phyloP scores from a whole-genome alignment of 2,888 invertebrate species.

The Crossocerus cetratus region DNA sequence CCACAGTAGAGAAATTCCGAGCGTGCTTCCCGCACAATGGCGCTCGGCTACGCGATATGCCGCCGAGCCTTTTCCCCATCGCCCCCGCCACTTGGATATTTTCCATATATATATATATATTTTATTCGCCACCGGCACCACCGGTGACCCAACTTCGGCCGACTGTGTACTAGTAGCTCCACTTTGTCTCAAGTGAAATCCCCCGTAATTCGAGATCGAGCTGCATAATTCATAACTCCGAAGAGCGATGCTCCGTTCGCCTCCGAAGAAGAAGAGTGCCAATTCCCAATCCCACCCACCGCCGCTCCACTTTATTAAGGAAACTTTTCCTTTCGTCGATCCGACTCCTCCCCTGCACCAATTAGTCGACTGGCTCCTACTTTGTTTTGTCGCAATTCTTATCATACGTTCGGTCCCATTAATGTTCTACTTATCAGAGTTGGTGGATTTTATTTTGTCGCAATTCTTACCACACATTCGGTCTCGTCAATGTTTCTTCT shows the following conservation, averaged over 20 bases:
- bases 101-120: no score
- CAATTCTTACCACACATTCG: no score
- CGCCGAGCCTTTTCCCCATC: conserved; percentile 18
- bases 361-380: not conserved
- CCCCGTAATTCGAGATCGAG: conserved; percentile 27
- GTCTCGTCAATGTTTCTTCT: no score
- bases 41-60: conserved; percentile 25
- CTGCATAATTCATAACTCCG: conserved; percentile 26
- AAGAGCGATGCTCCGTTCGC: conserved; percentile 17
- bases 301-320: not conserved
- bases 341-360: not conserved
- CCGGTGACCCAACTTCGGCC: conserved; percentile 31
- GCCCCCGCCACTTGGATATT: conserved; percentile 15
- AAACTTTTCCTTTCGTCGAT: not conserved
- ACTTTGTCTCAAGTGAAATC: conserved; percentile 35
- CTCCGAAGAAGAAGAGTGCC: not conserved
- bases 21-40: conserved; percentile 35
- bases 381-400: no score
- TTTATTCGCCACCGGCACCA: conserved; percentile 25
- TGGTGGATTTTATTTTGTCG: no score
- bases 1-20: conserved; percentile 39
- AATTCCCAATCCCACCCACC: not conserved
- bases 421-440: no score
- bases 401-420: no score
- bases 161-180: conserved; percentile 2